These are phyloP conservation scores for Anastrepha ludens DNA, from an alignment of 1,140 invertebrate genomes.

Conservation along the genomic window DNA sequence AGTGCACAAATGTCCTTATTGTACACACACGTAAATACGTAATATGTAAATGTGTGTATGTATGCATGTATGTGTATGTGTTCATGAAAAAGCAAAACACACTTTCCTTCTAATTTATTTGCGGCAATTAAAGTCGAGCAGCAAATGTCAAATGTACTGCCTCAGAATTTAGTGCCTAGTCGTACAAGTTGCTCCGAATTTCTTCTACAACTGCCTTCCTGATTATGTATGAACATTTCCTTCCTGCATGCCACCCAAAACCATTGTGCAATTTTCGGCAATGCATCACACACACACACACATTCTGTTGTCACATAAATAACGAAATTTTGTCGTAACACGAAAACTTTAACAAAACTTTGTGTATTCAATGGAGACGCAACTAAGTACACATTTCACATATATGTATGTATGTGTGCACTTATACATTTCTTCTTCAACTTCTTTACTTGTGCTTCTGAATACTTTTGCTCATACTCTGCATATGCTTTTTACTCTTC, in stretches of 20 bases:
- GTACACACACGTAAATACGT: not conserved
- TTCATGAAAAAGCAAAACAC: not conserved
- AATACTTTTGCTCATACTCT: too few relatives aligned
- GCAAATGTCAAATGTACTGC: not conserved
- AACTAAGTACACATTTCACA: not conserved
- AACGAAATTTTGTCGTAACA: not conserved
- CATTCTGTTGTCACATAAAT: not conserved
- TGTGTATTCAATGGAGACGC: not conserved
- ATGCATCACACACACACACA: not conserved
- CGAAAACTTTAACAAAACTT: constrained; percentile 6
- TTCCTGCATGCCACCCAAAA: too few relatives aligned
- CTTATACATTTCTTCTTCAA: not conserved
- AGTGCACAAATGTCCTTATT: too few relatives aligned
- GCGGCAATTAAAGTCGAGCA: not conserved
- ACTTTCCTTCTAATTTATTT: not conserved
- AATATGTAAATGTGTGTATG: too few relatives aligned
- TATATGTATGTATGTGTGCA: too few relatives aligned
- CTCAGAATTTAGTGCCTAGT: not conserved
- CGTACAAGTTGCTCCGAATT: not conserved
- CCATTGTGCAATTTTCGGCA: not conserved
- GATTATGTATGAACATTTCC: not conserved
- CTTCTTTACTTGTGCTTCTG: not conserved
- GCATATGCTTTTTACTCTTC: too few relatives aligned
- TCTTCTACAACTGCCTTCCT: constrained; percentile 3
- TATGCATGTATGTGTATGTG: not conserved